Evolutionary conservation across 2,113 vertebrate species (phyloP).

Genomic region (Tiliqua scincoides): DNA sequence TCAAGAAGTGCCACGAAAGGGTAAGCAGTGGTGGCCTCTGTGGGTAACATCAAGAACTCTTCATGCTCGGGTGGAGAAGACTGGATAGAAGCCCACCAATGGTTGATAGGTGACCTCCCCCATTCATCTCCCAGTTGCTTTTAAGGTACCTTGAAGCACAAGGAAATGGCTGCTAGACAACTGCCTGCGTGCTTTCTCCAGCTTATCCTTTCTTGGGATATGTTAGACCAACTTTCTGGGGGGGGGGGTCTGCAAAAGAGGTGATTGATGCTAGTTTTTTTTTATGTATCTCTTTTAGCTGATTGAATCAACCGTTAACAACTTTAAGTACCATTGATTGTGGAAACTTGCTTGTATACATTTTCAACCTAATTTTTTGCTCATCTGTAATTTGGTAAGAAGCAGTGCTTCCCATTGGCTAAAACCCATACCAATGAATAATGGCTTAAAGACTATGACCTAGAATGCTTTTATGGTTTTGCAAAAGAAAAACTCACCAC

Average conservation of each 20-base stretch:
- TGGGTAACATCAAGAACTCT: not conserved
- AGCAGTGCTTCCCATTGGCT: no score
- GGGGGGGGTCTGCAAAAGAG: not conserved
- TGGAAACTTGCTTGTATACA: not conserved
- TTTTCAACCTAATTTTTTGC: not conserved
- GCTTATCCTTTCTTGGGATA: not conserved
- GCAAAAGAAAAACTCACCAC: no score
- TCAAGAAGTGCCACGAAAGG: not conserved
- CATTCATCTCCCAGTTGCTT: not conserved
- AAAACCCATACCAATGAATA: no score
- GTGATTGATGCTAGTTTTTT: no score
- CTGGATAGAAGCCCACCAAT: not conserved
- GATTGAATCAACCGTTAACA: not conserved
- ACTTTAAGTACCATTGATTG: not conserved
- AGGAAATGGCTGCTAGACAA: conserved; percentile 11
- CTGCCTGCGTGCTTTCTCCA: not conserved
- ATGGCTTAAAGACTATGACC: no score
- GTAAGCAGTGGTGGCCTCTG: not conserved
- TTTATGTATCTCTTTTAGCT: not conserved
- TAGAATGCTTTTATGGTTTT: no score
- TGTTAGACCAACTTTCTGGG: conserved; percentile 8
- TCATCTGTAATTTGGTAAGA: no score
- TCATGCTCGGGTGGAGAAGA: not conserved
- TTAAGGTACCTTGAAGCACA: conserved; percentile 1
- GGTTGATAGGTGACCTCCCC: not conserved